Conservation (phyloP, 2,888 invertebrate species). For the Hedychridium roseum region DNA sequence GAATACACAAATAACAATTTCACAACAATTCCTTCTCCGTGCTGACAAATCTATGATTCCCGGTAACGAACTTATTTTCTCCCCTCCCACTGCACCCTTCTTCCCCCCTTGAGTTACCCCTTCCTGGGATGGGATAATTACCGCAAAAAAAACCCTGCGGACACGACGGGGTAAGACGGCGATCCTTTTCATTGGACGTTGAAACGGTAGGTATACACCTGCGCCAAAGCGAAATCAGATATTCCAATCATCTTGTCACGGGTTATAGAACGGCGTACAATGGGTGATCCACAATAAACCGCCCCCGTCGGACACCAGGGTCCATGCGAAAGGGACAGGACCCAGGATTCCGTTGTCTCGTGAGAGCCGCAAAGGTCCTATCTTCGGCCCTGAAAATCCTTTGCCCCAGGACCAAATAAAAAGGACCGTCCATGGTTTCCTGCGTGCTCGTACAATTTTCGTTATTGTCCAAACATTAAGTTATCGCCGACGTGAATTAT, state of each 20-base stretch:
- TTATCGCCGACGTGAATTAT: too few relatives aligned
- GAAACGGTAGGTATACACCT: conserved; percentile 51
- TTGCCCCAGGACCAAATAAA: too few relatives aligned
- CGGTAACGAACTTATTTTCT: too few relatives aligned
- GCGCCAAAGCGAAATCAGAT: conserved; percentile 51
- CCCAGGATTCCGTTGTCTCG: conserved; percentile 8
- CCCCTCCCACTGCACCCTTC: too few relatives aligned
- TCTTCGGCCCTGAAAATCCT: too few relatives aligned
- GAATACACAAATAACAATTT: too few relatives aligned
- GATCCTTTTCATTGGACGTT: conserved; percentile 45
- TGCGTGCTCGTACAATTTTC: too few relatives aligned
- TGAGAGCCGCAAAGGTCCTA: conserved; percentile 15
- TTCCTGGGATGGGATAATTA: conserved; percentile 2
- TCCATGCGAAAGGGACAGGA: conserved; percentile 13
- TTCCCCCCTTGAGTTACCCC: background rate
- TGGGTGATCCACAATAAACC: conserved; percentile 60
- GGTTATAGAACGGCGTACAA: conserved; percentile 56
- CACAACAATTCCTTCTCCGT: too few relatives aligned
- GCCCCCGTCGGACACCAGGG: conserved; percentile 55
- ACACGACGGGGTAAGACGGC: conserved; percentile 24
- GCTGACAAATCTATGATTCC: too few relatives aligned
- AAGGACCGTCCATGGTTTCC: too few relatives aligned
- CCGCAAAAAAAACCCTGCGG: conserved; percentile 21
- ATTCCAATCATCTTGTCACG: conserved; percentile 60
- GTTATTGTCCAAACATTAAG: too few relatives aligned